Percentiles rank a stretch among this genome's conserved stretches.
phyloP scores from a whole-genome alignment of 2,113 vertebrate genomes.

The Rhynchomys soricoides region DNA sequence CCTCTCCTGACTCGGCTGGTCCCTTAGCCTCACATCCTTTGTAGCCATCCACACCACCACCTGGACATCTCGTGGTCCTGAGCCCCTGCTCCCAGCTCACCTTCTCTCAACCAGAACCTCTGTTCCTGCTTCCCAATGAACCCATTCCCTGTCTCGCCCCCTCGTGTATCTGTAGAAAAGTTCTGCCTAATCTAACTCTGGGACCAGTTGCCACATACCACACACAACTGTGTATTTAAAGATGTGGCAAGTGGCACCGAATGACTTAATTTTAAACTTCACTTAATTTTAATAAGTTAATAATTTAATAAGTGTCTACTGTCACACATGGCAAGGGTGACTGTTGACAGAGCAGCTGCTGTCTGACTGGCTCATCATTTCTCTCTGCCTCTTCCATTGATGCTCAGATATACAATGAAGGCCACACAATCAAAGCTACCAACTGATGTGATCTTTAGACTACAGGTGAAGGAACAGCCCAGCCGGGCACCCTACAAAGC shows the following conservation, averaged over 20 bases:
- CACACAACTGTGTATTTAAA: background rate
- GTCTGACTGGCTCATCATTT: fast-evolving
- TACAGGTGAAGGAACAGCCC: no score
- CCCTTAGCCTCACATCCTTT: background rate
- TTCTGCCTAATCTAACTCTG: background rate
- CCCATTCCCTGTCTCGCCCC: background rate
- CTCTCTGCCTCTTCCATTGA: background rate
- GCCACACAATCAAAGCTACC: no score
- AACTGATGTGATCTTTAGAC: background rate
- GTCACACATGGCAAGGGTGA: no score
- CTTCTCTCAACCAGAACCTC: background rate
- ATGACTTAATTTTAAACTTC: background rate
- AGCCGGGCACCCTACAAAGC: background rate
- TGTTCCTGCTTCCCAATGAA: background rate
- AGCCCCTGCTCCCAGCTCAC: background rate
- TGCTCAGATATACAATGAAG: background rate
- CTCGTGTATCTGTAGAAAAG: no score
- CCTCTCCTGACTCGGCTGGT: background rate
- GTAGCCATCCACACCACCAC: background rate
- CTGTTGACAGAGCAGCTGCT: background rate
- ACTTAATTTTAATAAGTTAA: background rate
- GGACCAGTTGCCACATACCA: background rate
- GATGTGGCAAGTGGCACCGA: no score
- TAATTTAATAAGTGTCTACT: background rate
- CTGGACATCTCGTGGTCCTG: background rate